A percentile compares a stretch with the other conserved stretches of the same genome.
Conservation (phyloP, 2,888 invertebrate genomes). For the Linnaemya vulpina region DNA sequence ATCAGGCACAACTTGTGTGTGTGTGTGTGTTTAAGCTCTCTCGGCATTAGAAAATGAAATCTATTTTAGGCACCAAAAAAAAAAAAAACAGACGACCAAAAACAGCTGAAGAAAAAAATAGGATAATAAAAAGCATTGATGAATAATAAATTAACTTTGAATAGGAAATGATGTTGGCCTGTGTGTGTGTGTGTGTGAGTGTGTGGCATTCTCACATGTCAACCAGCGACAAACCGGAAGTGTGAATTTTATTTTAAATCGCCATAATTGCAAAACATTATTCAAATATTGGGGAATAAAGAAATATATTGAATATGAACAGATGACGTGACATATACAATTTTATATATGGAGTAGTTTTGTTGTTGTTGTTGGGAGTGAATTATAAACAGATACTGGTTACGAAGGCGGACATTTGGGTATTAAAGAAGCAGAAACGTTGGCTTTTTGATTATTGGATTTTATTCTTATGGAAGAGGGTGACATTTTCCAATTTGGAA, state of each 20-base stretch:
- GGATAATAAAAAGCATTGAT: conserved; percentile 6
- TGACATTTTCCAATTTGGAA: too few relatives aligned
- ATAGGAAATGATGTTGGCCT: conserved; percentile 28
- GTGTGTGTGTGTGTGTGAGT: neutral
- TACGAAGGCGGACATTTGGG: neutral
- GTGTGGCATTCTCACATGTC: neutral
- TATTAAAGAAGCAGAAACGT: too few relatives aligned
- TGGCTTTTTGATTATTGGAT: too few relatives aligned
- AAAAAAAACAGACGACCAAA: neutral
- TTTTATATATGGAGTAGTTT: neutral
- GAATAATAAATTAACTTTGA: conserved; percentile 58
- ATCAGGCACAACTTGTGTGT: too few relatives aligned
- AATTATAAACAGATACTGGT: neutral
- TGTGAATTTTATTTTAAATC: conserved; percentile 46
- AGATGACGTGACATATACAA: conserved; percentile 23
- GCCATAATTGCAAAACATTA: conserved; percentile 44
- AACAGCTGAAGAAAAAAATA: neutral
- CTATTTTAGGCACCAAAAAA: conserved; percentile 6
- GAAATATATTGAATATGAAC: conserved; percentile 1
- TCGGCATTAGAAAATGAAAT: neutral
- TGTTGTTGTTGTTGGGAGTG: too few relatives aligned
- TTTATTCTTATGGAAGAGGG: too few relatives aligned
- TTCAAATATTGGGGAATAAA: conserved; percentile 27
- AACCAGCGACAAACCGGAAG: conserved; percentile 42
- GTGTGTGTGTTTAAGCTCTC: conserved; percentile 2